Conservation (phyloP, 2,113 vertebrate species). For the Paedocypris sp. region DNA sequence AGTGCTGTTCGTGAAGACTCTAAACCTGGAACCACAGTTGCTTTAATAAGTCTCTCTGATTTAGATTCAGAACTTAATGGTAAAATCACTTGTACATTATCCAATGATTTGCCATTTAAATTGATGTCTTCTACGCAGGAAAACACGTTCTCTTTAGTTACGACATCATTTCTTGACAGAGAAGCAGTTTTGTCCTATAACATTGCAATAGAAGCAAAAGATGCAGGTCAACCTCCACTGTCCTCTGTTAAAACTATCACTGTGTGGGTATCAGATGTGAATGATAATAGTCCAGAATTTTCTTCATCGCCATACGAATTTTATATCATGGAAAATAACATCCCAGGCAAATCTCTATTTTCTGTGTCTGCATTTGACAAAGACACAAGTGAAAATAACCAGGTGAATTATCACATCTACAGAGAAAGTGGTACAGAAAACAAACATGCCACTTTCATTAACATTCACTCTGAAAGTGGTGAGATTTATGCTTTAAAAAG, state of each 20-base stretch:
- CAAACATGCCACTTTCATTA: conserved; percentile 23
- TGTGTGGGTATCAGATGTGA: conserved; percentile 40
- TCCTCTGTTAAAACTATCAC: conserved; percentile 34
- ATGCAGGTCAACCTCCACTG: conserved; percentile 31
- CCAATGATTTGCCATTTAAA: conserved; percentile 29
- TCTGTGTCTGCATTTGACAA: conserved; percentile 36
- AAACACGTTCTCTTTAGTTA: conserved; percentile 39
- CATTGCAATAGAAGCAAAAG: conserved; percentile 31
- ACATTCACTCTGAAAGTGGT: conserved; percentile 37
- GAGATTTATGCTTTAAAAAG: conserved; percentile 30
- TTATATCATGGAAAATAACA: conserved; percentile 44
- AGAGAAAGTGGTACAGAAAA: conserved; percentile 12
- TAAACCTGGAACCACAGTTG: conserved; percentile 36
- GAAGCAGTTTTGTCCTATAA: conserved; percentile 27
- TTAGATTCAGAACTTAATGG: conserved; percentile 37
- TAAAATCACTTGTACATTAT: conserved; percentile 50
- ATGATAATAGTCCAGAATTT: conserved; percentile 44
- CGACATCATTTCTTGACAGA: conserved; percentile 31
- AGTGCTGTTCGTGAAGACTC: conserved; percentile 54
- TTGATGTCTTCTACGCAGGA: conserved; percentile 20
- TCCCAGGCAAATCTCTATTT: conserved; percentile 33
- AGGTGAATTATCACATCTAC: conserved; percentile 29
- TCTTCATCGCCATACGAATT: conserved; percentile 9
- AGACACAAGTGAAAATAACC: conserved; percentile 34
- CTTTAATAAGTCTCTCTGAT: conserved; percentile 37